These are phyloP conservation scores for Coryphaenoides rupestris DNA, from an alignment of 2,113 vertebrate species.

Conservation along the genomic window DNA sequence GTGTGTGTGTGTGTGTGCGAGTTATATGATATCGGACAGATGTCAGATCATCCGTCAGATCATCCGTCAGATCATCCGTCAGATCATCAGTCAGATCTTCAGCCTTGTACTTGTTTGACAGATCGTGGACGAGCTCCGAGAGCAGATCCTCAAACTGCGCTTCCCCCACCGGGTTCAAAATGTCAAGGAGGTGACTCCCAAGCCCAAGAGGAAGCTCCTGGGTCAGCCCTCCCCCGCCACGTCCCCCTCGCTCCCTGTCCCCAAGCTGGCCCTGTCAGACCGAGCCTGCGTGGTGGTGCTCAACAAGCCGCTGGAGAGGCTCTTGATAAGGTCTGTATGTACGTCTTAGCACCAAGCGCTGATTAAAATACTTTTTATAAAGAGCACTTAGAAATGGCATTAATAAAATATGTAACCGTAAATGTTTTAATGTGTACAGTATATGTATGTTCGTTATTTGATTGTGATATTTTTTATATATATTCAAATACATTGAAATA, in stretches of 20 bases:
- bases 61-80: no score
- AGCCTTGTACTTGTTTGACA: constrained; percentile 44
- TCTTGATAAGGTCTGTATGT: constrained; percentile 88
- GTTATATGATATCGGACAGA: no score
- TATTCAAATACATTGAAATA: no score
- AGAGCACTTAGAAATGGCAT: no score
- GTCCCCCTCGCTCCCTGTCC: constrained; percentile 77
- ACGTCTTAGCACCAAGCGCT: neutral
- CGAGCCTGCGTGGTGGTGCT: constrained; percentile 92
- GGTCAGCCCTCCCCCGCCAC: constrained; percentile 87
- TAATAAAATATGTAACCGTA: no score
- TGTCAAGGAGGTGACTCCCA: constrained; percentile 95
- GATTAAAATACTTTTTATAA: no score
- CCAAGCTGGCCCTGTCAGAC: constrained; percentile 86
- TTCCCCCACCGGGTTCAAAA: constrained; percentile 97
- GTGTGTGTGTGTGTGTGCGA: no score
- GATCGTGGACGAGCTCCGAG: constrained; percentile 90
- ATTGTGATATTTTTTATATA: no score
- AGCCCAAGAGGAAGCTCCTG: constrained; percentile 87
- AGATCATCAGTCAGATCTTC: no score
- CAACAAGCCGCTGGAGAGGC: constrained; percentile 94
- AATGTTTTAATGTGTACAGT: no score
- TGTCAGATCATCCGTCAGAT: no score
- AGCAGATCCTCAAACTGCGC: constrained; percentile 90
- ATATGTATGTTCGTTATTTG: no score